A percentile compares a stretch with the other conserved stretches of the same genome.
Evolutionary conservation across 2,113 vertebrate species (phyloP).

Genomic region (Sinocyclocheilus grahami): DNA sequence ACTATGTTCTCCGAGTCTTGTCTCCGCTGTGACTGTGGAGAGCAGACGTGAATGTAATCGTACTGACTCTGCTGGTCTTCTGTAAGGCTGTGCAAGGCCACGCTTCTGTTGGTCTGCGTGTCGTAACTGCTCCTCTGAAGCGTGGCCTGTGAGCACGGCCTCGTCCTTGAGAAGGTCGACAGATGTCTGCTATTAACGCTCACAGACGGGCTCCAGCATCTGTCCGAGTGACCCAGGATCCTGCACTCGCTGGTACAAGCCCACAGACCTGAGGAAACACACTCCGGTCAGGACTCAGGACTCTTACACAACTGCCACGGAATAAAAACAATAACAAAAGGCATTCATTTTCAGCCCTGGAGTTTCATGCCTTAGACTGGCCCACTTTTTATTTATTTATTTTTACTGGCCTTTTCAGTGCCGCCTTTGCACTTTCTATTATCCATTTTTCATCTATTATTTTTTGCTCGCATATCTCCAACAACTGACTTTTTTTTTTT

Average conservation of each 20-base stretch:
- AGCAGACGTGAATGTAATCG: slow-evolving; percentile 87
- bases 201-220: slow-evolving; percentile 96
- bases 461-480: no score
- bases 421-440: no score
- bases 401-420: no score
- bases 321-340: no score
- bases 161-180: slow-evolving; percentile 92
- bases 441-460: no score
- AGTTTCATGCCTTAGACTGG: no score
- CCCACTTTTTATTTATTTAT: no score
- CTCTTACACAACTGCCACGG: no score
- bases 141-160: slow-evolving; percentile 86
- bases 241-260: slow-evolving; percentile 96
- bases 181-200: slow-evolving; percentile 74
- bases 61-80: slow-evolving; percentile 92
- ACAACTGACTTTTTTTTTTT: no score
- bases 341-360: no score
- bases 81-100: slow-evolving; percentile 89
- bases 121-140: slow-evolving; percentile 87
- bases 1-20: slow-evolving; percentile 83
- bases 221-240: slow-evolving; percentile 93
- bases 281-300: no score
- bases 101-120: slow-evolving; percentile 86
- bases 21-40: slow-evolving; percentile 85
- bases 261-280: slow-evolving; percentile 83